Evolutionary conservation across 2,797 vertebrate genomes (phyloP), one percentile per base, ranked within the genome.

Genomic region (Gallinago solitaria): DNA sequence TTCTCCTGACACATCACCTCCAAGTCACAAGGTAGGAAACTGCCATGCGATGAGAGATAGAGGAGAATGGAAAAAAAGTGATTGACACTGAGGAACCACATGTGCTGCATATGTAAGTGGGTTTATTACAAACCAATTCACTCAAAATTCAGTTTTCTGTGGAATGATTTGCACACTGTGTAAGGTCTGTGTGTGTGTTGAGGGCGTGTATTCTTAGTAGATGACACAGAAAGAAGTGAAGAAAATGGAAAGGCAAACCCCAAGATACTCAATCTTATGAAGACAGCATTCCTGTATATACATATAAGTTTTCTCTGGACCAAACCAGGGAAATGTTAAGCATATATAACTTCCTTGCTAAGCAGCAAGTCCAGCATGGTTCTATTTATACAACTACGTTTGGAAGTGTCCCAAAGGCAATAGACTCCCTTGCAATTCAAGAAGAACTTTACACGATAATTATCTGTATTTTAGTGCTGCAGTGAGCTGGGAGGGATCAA

Each of bases 361-460:
- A 27, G 2, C 28, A 81, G 76, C 75, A 81, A 83, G 39, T 73
- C 57, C 88, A 71, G 30, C 37, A 39, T 2, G 3, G n/a, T 75
- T 90, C 87, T 97, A 87, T 95, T 92, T 95, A 80, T 94, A 86
- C n/a, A 59, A 39, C n/a, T 83, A 73, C 32, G 28, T 75, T 93
- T 96, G 94, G 86, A 89, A 92, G n/a, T 11, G 9, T 84, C 59
- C 90, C 93, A 96, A 85, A 84, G 71, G 85, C 4, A 7, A 75
- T 43, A 76, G 87, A 64, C 7, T 11, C 79, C 69, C 53, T 86
- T 86, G 92, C 81, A 90, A 89, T 68, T 87, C 89, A 91, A 94
- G 79, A 87, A 79, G 82, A 84, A 61, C 82, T 95, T 90, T 79
- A 48, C 73, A 79, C 48, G 63, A 65, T 67, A 63, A 77, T 93